A percentile compares a stretch with the other conserved stretches of the same genome.
phyloP scores from a whole-genome alignment of 2,797 vertebrate genomes.

The Champsocephalus gunnari region DNA sequence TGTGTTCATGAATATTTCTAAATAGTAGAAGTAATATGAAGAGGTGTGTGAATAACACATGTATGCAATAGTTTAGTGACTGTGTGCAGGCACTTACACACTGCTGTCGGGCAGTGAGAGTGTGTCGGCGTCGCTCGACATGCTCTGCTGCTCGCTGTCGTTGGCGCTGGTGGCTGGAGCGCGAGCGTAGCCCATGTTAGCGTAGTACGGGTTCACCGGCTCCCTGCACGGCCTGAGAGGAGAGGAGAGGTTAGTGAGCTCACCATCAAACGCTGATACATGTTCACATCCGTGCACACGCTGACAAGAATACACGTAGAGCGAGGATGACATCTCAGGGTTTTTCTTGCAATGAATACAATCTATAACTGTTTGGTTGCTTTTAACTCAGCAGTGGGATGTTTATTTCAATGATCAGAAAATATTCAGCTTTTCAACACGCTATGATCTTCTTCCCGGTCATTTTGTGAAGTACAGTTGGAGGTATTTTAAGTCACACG shows the following conservation, averaged over 20 bases:
- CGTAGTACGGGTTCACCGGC: conserved; percentile 93
- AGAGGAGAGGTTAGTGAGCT: not conserved
- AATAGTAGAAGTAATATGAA: no score
- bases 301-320: not conserved
- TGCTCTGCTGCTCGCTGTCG: conserved; percentile 97
- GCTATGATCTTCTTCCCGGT: no score
- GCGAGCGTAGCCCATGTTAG: conserved; percentile 92
- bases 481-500: no score
- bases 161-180: conserved; percentile 95
- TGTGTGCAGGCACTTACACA: conserved; percentile 85
- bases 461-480: no score
- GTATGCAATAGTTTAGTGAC: not conserved
- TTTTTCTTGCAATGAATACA: not conserved
- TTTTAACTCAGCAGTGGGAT: not conserved
- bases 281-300: not conserved
- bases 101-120: conserved; percentile 97
- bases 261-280: not conserved
- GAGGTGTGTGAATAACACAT: not conserved
- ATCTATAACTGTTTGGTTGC: not conserved
- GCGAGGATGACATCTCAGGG: not conserved
- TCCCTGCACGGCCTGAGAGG: conserved; percentile 87
- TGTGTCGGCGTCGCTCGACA: conserved; percentile 96
- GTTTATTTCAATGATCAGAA: not conserved
- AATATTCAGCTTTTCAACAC: not conserved
- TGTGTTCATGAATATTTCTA: no score